Evolutionary conservation across 2,888 invertebrate species (phyloP).

Genomic region (Rhopalosiphum nymphaeae): DNA sequence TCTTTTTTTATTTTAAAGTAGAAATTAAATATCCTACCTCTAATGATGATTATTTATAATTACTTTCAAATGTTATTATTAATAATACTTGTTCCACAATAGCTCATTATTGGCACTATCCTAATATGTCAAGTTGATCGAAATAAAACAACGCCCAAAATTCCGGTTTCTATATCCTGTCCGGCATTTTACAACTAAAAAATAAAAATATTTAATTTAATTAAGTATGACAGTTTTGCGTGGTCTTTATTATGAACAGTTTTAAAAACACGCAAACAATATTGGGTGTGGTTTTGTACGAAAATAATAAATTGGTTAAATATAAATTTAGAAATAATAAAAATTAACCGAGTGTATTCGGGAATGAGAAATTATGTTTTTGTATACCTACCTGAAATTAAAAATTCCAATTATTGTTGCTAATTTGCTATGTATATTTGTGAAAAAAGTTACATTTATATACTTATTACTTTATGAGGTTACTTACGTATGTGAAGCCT

Average conservation of each 20-base stretch:
- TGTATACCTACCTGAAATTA: not conserved
- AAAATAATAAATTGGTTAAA: not conserved
- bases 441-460: not conserved
- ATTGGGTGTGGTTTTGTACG: not conserved
- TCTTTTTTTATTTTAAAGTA: not conserved
- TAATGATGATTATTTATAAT: not conserved
- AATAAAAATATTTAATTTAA: conserved; percentile 20
- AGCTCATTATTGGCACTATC: not conserved
- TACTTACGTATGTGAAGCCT: too few species aligned
- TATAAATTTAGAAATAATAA: not conserved
- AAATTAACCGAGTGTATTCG: not conserved
- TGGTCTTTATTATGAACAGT: not conserved
- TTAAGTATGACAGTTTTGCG: conserved; percentile 16
- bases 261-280: conserved; percentile 19
- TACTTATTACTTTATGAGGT: too few species aligned
- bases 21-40: not conserved
- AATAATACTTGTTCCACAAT: not conserved
- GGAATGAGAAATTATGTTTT: not conserved
- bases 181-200: not conserved
- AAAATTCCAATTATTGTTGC: not conserved
- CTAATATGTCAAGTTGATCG: not conserved
- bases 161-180: not conserved
- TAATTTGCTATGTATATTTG: not conserved
- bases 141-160: not conserved
- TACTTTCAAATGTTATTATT: not conserved